A percentile compares a stretch with the other conserved stretches of the same genome.
These are phyloP conservation scores for Platycnemis pennipes DNA, from an alignment of 2,888 invertebrate genomes.

Conservation along the genomic window DNA sequence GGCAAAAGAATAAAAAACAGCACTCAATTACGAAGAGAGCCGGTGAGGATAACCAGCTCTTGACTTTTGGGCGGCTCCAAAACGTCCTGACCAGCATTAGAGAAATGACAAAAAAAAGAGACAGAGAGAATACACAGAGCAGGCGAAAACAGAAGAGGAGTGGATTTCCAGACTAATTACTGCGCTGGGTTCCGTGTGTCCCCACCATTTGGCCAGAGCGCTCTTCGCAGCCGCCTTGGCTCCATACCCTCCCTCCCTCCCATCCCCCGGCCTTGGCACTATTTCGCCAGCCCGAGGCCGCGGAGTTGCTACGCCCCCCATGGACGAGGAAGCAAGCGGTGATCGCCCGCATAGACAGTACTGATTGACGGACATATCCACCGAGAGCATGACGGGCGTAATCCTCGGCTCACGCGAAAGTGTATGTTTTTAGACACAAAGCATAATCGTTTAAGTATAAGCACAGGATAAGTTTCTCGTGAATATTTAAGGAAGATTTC, in stretches of 20 bases:
- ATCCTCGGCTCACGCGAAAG: too few species aligned
- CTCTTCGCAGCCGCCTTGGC: neutral
- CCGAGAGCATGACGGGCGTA: too few species aligned
- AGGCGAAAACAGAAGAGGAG: neutral
- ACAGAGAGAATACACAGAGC: neutral
- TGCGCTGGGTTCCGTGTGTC: neutral
- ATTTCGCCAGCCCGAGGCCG: slow-evolving; percentile 80
- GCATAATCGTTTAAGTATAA: too few species aligned
- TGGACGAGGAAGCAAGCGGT: neutral
- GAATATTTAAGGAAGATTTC: too few species aligned
- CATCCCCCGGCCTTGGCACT: slow-evolving; percentile 80
- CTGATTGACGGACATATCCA: too few species aligned
- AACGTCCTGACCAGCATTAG: neutral
- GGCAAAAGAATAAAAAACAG: neutral
- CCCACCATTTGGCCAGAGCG: neutral
- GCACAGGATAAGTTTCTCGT: too few species aligned
- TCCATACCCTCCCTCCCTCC: neutral
- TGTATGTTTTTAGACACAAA: too few species aligned
- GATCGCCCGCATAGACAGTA: too few species aligned
- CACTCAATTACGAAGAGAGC: neutral
- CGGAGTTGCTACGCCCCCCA: slow-evolving; percentile 76
- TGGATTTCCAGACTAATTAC: slow-evolving; percentile 8
- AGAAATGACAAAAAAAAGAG: neutral
- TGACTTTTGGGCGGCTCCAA: neutral
- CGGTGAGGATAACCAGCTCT: slow-evolving; percentile 7